Conservation (phyloP, 2,797 vertebrate species). For the Pitangus sulphuratus region DNA sequence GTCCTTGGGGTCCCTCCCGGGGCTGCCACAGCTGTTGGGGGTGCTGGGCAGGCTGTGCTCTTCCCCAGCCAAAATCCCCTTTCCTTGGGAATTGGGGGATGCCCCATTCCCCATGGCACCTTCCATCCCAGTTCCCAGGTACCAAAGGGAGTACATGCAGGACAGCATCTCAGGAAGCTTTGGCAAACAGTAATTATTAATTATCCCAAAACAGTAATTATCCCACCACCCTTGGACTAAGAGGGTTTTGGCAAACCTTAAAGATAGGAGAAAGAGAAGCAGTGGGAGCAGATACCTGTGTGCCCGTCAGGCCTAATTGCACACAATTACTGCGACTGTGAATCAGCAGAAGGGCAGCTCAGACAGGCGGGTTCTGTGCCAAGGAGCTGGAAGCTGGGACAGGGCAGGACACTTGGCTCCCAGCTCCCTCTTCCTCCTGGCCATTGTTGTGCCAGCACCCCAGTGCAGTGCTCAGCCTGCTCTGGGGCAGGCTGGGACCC, state of each 20-base stretch:
- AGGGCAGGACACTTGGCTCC: background rate
- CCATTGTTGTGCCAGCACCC: accelerated
- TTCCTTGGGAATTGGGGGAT: background rate
- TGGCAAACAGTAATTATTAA: background rate
- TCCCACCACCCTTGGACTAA: background rate
- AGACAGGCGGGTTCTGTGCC: accelerated
- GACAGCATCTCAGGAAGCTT: background rate
- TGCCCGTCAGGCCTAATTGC: accelerated
- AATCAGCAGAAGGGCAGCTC: background rate
- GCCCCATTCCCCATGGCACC: accelerated
- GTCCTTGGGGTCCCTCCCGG: background rate
- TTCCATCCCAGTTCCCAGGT: background rate
- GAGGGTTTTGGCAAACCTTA: background rate
- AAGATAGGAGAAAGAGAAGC: background rate
- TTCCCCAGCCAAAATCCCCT: background rate
- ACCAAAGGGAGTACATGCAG: accelerated
- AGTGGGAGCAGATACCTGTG: accelerated
- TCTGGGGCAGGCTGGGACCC: background rate
- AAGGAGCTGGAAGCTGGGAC: background rate
- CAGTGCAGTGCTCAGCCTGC: accelerated
- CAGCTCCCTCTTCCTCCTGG: background rate
- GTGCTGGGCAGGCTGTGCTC: background rate
- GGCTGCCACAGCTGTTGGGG: background rate
- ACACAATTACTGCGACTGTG: accelerated
- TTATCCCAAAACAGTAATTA: background rate